A percentile compares a stretch with the other conserved stretches of the same genome.
Evolutionary conservation across 1,140 invertebrate genomes (phyloP).

Genomic region (Calliopsis andreniformis): DNA sequence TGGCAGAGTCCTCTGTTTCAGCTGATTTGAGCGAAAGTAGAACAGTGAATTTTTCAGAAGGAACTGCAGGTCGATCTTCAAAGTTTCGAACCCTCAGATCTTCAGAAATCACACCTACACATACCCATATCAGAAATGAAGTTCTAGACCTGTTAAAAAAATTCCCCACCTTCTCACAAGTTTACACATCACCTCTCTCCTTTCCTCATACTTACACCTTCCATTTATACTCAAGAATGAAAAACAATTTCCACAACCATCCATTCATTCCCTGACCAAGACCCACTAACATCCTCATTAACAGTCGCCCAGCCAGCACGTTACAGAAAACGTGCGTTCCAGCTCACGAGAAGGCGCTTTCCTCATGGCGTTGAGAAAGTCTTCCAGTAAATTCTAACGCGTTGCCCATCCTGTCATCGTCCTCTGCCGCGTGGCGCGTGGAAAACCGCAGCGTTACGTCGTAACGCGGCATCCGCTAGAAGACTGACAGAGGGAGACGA

Average conservation of each 20-base stretch:
- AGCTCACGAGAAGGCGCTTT: no score
- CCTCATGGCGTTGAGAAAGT: constrained; percentile 20
- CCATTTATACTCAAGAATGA: no score
- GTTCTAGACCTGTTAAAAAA: no score
- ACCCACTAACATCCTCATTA: not conserved
- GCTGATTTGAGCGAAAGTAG: no score
- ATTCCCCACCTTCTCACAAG: no score
- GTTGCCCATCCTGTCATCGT: constrained; percentile 18
- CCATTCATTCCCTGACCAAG: not conserved
- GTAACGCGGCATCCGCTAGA: not conserved
- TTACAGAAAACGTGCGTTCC: constrained; percentile 7
- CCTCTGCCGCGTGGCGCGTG: not conserved
- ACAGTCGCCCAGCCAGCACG: not conserved
- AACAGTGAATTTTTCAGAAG: no score
- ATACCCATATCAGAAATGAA: no score
- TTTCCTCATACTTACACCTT: no score
- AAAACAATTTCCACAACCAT: not conserved
- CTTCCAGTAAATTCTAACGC: not conserved
- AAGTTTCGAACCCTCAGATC: no score
- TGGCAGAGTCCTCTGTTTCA: not conserved
- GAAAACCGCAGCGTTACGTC: not conserved
- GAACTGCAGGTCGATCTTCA: no score
- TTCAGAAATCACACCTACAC: no score
- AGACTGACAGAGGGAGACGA: not conserved
- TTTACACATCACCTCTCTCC: no score